Conservation (phyloP, 2,888 invertebrate genomes). For the Cataglyphis livida region DNA sequence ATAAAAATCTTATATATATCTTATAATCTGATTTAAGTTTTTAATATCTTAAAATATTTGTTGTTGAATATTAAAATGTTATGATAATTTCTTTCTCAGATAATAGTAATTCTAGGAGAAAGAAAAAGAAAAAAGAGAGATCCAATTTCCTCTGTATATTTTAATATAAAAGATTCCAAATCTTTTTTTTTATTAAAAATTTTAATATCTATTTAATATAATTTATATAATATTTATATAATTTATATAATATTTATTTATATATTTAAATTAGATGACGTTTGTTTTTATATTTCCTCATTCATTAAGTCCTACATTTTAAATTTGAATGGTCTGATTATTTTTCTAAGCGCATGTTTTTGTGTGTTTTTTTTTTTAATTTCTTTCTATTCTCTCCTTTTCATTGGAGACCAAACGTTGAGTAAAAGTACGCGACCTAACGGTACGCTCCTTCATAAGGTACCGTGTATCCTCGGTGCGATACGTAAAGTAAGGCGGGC, state of each 20-base stretch:
- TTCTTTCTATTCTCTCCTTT: conserved; percentile 22
- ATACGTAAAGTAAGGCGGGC: conserved; percentile 85
- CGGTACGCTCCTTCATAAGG: conserved; percentile 65
- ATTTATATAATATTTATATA: no score
- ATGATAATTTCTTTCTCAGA: not conserved
- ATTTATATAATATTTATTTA: no score
- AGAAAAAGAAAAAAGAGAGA: not conserved
- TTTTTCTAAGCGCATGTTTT: not conserved
- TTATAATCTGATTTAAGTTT: not conserved
- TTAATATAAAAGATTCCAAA: not conserved
- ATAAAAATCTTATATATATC: not conserved
- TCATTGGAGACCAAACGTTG: conserved; percentile 10
- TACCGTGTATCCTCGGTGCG: conserved; percentile 73
- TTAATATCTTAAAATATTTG: not conserved
- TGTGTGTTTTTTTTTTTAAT: not conserved
- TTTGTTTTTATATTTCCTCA: not conserved
- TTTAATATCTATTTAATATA: not conserved
- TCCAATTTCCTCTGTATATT: not conserved
- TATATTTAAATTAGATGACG: not conserved
- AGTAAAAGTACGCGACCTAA: conserved; percentile 68
- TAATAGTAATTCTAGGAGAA: not conserved
- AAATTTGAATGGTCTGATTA: not conserved
- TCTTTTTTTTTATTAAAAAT: not conserved
- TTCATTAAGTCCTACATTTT: not conserved
- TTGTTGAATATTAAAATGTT: not conserved